Conservation (phyloP, 1,140 invertebrate genomes). For the Liolophura sinensis region DNA sequence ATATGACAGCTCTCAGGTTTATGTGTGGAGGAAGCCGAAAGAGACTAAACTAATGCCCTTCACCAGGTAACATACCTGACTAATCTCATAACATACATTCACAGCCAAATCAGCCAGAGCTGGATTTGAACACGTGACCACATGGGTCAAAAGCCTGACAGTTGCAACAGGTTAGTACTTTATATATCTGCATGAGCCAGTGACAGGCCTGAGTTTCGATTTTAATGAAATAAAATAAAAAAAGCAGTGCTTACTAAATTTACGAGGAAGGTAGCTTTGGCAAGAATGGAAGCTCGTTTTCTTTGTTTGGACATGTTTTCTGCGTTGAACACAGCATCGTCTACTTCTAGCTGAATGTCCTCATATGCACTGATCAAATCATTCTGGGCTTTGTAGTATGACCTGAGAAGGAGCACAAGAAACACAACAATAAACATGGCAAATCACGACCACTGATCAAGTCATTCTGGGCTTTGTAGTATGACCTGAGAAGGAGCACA, state of each 20-base stretch:
- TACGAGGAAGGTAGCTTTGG: slow-evolving; percentile 32
- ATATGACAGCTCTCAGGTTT: too few species aligned
- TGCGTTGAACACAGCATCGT: slow-evolving; percentile 19
- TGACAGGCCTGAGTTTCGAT: too few species aligned
- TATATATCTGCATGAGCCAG: too few species aligned
- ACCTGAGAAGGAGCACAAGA: slow-evolving; percentile 20
- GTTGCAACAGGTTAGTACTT: too few species aligned
- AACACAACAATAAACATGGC: neutral
- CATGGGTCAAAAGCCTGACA: too few species aligned
- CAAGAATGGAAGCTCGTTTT: slow-evolving; percentile 18
- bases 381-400: slow-evolving; percentile 54
- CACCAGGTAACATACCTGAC: too few species aligned
- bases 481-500: slow-evolving; percentile 30
- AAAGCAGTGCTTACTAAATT: slow-evolving; percentile 31
- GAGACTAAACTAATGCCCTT: too few species aligned
- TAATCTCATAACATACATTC: too few species aligned
- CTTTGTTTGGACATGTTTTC: slow-evolving; percentile 1
- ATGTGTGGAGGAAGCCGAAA: too few species aligned
- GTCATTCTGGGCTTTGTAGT: slow-evolving; percentile 53
- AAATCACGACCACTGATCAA: slow-evolving; percentile 27
- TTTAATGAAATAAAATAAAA: too few species aligned
- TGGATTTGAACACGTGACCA: too few species aligned
- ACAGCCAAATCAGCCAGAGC: too few species aligned
- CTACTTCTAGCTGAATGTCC: slow-evolving; percentile 30
- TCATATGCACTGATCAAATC: slow-evolving; percentile 51